Conservation (phyloP, 2,113 vertebrate species). For the Elephas maximus region DNA sequence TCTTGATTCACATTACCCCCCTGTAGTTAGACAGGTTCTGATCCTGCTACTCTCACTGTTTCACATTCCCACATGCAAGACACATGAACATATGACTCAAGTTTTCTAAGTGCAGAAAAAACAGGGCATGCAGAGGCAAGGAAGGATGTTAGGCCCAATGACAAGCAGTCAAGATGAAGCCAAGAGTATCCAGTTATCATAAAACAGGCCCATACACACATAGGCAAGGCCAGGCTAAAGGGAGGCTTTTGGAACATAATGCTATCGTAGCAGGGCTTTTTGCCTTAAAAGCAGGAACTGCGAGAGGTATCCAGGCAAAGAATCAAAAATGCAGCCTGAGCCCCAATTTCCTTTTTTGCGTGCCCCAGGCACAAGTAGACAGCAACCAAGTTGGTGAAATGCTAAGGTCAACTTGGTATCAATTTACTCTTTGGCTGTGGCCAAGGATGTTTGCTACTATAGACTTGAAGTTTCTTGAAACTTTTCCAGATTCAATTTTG, state of each 20-base stretch:
- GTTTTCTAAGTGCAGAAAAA: slow-evolving; percentile 48
- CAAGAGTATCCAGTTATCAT: neutral
- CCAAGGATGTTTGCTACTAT: slow-evolving; percentile 61
- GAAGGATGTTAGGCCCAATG: slow-evolving; percentile 13
- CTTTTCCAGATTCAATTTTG: slow-evolving; percentile 66
- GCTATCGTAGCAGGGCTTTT: slow-evolving; percentile 10
- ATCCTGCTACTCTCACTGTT: neutral
- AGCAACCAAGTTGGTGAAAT: slow-evolving; percentile 70
- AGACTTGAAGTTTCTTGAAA: slow-evolving; percentile 62
- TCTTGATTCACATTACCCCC: neutral
- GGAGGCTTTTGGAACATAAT: neutral
- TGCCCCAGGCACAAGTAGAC: slow-evolving; percentile 41
- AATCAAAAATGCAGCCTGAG: slow-evolving; percentile 56
- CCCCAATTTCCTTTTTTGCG: slow-evolving; percentile 68
- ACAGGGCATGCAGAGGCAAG: neutral
- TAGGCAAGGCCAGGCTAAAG: neutral
- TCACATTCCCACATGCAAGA: neutral
- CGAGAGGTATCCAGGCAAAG: slow-evolving; percentile 51
- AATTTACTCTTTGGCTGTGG: slow-evolving; percentile 59
- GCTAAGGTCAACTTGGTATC: slow-evolving; percentile 81
- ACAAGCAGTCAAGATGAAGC: slow-evolving; percentile 49
- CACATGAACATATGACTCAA: neutral
- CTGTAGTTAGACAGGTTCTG: neutral
- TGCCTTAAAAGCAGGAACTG: slow-evolving; percentile 61
- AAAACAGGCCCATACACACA: neutral